Evolutionary conservation across 2,888 invertebrate genomes (phyloP), one percentile per base, ranked within the genome.

Genomic region (Lepidonotus clava): DNA sequence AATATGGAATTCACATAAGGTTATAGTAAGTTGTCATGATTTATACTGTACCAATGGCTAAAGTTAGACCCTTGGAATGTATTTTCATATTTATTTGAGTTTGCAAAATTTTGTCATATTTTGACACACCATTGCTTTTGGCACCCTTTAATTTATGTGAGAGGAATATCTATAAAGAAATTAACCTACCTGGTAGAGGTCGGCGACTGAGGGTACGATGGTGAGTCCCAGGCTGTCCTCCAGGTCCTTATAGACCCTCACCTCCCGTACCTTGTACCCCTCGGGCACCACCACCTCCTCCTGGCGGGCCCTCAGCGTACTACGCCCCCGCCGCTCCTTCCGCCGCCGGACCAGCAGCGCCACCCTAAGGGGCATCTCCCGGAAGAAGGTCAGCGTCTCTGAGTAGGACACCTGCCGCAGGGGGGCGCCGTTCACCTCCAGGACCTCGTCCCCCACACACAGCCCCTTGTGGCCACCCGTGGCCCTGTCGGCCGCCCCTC

Each of bases 371-470:
- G 93, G 93, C 91, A 98, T 97, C 94, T 96, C 96, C 95, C 98
- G 98, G 94, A 98, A 98, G 91, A 98, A 95, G 91, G 96, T 96
- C 93, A 98, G 97, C 85, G 98, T 98, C 95, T 98, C 98, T 90
- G 96, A 96, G 95, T 98, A 96, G 67, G 96, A 95, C 86, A 97
- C 95, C 0, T 97, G 97, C 88, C 96, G 95, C 87, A 98, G 94
- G 89, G 97, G 96, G 92, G 96, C 96, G 14, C 96, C 96, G 93
- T 98, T 98, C 88, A 98, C 98, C 91, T 96, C 96, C 85, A 98
- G 94, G 89, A 98, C 97, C 95, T 98, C 97, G 94, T 98, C 98
- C 14, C 98, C 98, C 90, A 97, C 97, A 85, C 96, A 96, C 56
- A 98, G 95, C 90, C 92, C 92, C 34, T 88, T 88, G 6, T 84